phyloP scores from a whole-genome alignment of 2,888 invertebrate species.

The Leptinotarsa juncta region DNA sequence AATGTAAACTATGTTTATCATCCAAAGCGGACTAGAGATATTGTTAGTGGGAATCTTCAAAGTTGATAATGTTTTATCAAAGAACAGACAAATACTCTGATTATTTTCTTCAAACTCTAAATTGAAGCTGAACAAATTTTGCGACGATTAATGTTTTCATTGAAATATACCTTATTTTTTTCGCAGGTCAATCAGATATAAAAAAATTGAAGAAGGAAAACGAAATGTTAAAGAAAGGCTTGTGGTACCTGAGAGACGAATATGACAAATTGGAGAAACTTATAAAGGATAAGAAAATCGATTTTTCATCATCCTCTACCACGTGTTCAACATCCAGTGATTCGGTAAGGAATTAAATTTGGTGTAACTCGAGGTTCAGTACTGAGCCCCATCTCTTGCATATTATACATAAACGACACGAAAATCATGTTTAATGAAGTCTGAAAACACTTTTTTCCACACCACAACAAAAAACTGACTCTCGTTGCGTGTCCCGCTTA shows the following conservation, averaged over 20 bases:
- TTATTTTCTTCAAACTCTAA: not conserved
- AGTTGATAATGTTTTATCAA: not conserved
- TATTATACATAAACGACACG: too few relatives aligned
- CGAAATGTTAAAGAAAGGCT: conserved; percentile 87
- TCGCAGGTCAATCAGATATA: conserved; percentile 86
- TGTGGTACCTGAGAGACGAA: conserved; percentile 88
- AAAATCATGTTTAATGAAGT: too few relatives aligned
- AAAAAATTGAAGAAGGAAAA: conserved; percentile 90
- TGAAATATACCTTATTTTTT: conserved; percentile 38
- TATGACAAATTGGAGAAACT: conserved; percentile 88
- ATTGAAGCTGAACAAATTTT: not conserved
- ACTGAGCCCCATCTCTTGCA: too few relatives aligned
- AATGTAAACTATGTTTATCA: not conserved
- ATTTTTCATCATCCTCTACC: conserved; percentile 67
- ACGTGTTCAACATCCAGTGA: conserved; percentile 69
- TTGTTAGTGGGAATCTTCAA: not conserved
- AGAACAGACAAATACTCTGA: not conserved
- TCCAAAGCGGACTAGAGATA: not conserved
- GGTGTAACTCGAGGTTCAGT: too few relatives aligned
- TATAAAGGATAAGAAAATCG: conserved; percentile 71
- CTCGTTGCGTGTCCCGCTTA: too few relatives aligned
- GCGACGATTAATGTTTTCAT: not conserved
- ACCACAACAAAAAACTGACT: too few relatives aligned
- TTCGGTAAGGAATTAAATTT: conserved; percentile 40
- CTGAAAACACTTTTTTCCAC: too few relatives aligned